Evolutionary conservation across 2,888 invertebrate species (phyloP), one percentile per base, ranked within the genome.

Genomic region (Elmis aenea): DNA sequence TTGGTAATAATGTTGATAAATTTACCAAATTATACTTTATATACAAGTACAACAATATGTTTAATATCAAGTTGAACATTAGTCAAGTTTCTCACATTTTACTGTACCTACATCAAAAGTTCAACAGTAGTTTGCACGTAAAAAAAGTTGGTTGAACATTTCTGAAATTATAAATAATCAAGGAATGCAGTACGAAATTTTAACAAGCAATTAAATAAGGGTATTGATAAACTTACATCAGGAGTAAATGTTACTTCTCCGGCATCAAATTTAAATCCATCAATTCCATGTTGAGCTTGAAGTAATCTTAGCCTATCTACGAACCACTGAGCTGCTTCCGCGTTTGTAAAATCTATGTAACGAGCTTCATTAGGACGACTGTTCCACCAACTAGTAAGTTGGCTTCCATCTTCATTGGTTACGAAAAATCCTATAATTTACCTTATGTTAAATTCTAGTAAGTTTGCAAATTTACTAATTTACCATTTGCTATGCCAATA

Each of bases 201-300:
- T n/a, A n/a, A n/a, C n/a, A n/a, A n/a, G n/a, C n/a, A n/a, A n/a
- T n/a, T n/a, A n/a, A n/a, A n/a, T n/a, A n/a, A n/a, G n/a, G n/a
- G n/a, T n/a, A n/a, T n/a, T n/a, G n/a, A n/a, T n/a, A n/a, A n/a
- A 35, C 35, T 54, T 48, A 77, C 71, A 62, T 77, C 73, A 16
- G 83, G 82, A 23, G 79, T 66, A 77, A 79, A 85, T 49, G 78
- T 76, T 0, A 74, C 71, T 62, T 88, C 87, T 13, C 88, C 90
- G 24, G 87, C 88, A 54, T 89, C 87, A 53, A 89, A 88, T 67
- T 88, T 88, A 48, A 85, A 78, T 39, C 81, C 79, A 52, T 85
- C 82, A 12, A 90, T 76, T 1, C 78, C 82, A 33, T 78, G 77
- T 3, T 74, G 69, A 0, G 70, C 65, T 46, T 78, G 68, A 2